These are phyloP conservation scores for Nineta flava DNA, from an alignment of 2,888 invertebrate species.

Conservation along the genomic window DNA sequence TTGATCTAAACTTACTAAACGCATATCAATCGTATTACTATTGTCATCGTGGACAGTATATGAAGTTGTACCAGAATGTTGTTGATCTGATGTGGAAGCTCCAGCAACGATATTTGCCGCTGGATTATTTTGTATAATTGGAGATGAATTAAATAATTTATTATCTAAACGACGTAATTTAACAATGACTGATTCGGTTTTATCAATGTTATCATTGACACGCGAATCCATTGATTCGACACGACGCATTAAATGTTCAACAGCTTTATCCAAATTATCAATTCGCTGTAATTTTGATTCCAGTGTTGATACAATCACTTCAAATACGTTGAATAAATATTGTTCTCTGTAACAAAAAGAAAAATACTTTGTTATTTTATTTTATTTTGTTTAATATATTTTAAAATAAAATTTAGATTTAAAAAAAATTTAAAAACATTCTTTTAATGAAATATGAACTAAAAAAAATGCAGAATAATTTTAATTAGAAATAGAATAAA, in stretches of 20 bases:
- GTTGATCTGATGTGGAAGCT: slow-evolving; percentile 11
- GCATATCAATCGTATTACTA: slow-evolving; percentile 41
- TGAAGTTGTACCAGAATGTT: slow-evolving; percentile 9
- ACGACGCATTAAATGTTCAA: slow-evolving; percentile 71
- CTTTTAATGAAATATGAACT: too few species aligned
- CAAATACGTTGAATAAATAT: slow-evolving; percentile 76
- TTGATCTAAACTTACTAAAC: slow-evolving; percentile 58
- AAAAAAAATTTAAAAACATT: too few species aligned
- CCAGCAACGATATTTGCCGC: slow-evolving; percentile 13
- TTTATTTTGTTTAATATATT: too few species aligned
- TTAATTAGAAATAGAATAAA: too few species aligned
- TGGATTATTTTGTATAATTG: slow-evolving; percentile 22
- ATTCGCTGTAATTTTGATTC: slow-evolving; percentile 78
- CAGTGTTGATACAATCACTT: slow-evolving; percentile 74
- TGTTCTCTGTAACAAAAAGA: slow-evolving; percentile 57
- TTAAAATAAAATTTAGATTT: too few species aligned
- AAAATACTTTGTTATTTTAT: slow-evolving; percentile 3
- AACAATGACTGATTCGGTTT: slow-evolving; percentile 68
- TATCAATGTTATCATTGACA: slow-evolving; percentile 68
- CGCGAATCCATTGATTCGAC: slow-evolving; percentile 69
- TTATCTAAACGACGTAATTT: slow-evolving; percentile 59
- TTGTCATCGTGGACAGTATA: slow-evolving; percentile 10
- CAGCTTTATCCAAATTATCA: slow-evolving; percentile 75
- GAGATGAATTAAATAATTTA: slow-evolving; percentile 47
- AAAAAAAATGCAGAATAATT: too few species aligned